Evolutionary conservation across 1,140 invertebrate species (phyloP).

Genomic region (Melanaphis sacchari): DNA sequence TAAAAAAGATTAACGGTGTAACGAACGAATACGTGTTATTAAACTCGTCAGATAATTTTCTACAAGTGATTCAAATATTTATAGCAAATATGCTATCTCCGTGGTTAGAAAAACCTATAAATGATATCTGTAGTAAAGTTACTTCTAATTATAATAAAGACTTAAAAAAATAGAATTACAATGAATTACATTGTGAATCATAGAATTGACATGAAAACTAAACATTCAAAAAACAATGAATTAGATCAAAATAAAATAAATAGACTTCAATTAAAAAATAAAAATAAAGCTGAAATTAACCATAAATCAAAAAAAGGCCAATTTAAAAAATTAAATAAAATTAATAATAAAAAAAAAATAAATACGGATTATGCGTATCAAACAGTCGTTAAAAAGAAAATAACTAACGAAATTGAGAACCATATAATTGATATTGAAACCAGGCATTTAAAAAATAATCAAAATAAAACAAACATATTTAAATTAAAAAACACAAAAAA

Average conservation of each 20-base stretch:
- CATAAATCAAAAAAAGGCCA: background rate
- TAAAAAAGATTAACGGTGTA: background rate
- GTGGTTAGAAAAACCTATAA: background rate
- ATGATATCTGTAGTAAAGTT: background rate
- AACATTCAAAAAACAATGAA: background rate
- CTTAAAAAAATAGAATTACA: background rate
- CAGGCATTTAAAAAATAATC: background rate
- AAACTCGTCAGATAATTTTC: background rate
- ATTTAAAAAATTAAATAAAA: background rate
- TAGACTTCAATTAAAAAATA: background rate
- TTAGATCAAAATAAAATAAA: background rate
- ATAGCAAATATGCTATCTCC: constrained; percentile 4
- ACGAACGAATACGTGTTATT: background rate
- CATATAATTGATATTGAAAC: background rate
- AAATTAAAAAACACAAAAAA: background rate
- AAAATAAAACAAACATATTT: background rate
- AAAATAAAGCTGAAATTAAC: background rate
- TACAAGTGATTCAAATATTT: background rate
- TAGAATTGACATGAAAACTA: background rate
- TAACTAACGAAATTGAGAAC: background rate
- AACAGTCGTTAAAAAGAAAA: too few species aligned
- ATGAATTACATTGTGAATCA: background rate
- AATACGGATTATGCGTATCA: too few species aligned
- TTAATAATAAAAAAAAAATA: too few species aligned
- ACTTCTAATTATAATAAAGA: background rate